These are phyloP conservation scores for Euglossa dilemma DNA, from an alignment of 1,140 invertebrate genomes.

Conservation along the genomic window DNA sequence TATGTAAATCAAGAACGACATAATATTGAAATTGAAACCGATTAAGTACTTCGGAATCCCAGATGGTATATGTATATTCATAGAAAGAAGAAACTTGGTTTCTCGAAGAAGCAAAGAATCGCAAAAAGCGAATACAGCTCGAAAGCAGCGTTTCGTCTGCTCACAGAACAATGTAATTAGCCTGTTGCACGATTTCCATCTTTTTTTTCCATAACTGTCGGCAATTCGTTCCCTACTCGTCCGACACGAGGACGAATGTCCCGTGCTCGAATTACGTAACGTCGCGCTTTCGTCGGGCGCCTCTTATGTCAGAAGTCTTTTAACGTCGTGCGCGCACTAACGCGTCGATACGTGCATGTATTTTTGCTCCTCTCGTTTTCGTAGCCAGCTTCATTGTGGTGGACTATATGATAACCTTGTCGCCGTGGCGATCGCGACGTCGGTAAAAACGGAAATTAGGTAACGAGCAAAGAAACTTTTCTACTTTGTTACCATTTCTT, in stretches of 20 bases:
- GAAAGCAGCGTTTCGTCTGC: constrained; percentile 49
- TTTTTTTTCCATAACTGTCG: constrained; percentile 38
- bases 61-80: background rate
- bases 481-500: constrained; percentile 7
- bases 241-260: constrained; percentile 70
- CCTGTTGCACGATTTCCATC: constrained; percentile 55
- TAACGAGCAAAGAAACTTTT: constrained; percentile 27
- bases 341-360: constrained; percentile 10
- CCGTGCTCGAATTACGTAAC: constrained; percentile 77
- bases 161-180: constrained; percentile 63
- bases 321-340: constrained; percentile 9
- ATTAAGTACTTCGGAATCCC: background rate
- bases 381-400: background rate
- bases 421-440: background rate
- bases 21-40: background rate
- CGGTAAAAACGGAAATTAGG: constrained; percentile 31
- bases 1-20: no score
- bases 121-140: constrained; percentile 3
- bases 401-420: constrained; percentile 25
- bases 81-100: constrained; percentile 22
- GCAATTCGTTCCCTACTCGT: constrained; percentile 45
- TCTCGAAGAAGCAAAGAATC: background rate
- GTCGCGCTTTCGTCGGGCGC: constrained; percentile 75
- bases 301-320: constrained; percentile 55
- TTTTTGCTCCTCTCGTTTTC: background rate